Evolutionary conservation across 1,140 invertebrate genomes (phyloP).

Genomic region (Polyergus mexicanus): DNA sequence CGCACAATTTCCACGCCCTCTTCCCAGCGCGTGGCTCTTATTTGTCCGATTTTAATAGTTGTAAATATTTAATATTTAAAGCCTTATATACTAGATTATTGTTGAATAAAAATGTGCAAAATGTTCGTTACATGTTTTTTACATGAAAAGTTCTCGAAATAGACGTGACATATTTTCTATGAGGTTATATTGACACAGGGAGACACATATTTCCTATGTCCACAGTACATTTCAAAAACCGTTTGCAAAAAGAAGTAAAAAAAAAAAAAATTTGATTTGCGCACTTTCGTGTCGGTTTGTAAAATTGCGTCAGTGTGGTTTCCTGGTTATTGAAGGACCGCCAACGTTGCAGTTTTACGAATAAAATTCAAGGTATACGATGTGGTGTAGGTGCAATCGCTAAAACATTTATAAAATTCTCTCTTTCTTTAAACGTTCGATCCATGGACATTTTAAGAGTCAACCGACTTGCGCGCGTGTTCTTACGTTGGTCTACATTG

Average conservation of each 20-base stretch:
- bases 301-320: constrained; percentile 23
- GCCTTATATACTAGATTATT: too few species aligned
- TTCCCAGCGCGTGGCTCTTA: too few species aligned
- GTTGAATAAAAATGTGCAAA: background rate
- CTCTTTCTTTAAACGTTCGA: constrained; percentile 8
- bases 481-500: constrained; percentile 21
- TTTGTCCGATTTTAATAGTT: too few species aligned
- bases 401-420: constrained; percentile 51
- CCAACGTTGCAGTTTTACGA: constrained; percentile 25
- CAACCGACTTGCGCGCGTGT: constrained; percentile 24
- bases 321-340: constrained; percentile 9
- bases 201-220: background rate
- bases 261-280: constrained; percentile 45
- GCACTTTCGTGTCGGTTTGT: constrained; percentile 34
- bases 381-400: constrained; percentile 5
- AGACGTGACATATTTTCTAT: constrained; percentile 5
- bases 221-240: background rate
- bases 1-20: too few species aligned
- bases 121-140: background rate
- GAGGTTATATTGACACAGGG: background rate
- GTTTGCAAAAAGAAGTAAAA: background rate
- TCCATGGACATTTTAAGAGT: constrained; percentile 47
- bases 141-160: background rate
- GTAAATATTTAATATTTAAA: too few species aligned
- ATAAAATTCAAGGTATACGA: constrained; percentile 41